phyloP scores from a whole-genome alignment of 2,113 vertebrate genomes.

The Macquaria australasica region DNA sequence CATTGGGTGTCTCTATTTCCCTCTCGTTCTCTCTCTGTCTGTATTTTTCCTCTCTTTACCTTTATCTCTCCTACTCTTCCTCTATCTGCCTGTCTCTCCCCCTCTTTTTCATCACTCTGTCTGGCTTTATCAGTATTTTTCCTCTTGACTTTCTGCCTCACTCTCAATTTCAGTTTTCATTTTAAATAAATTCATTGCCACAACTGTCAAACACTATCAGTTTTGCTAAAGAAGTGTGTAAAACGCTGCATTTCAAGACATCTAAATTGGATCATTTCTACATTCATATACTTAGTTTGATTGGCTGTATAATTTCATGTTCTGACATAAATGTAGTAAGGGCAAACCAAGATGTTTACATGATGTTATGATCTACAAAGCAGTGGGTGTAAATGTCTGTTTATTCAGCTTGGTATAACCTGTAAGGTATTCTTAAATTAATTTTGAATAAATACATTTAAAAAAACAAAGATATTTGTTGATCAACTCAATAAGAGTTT shows the following conservation, averaged over 20 bases:
- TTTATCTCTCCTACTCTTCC: neutral
- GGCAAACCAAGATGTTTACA: neutral
- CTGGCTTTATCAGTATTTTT: neutral
- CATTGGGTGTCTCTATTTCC: constrained; percentile 65
- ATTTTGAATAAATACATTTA: neutral
- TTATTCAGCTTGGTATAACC: neutral
- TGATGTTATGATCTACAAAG: neutral
- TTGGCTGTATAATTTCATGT: neutral
- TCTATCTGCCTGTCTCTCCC: neutral
- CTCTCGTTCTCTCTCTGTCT: constrained; percentile 5
- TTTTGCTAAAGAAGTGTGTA: neutral
- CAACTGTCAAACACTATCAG: neutral
- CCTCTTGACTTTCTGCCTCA: neutral
- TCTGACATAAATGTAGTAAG: neutral
- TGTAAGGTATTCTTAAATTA: neutral
- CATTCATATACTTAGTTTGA: neutral
- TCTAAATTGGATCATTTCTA: neutral
- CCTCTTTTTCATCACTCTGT: neutral
- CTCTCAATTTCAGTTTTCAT: constrained; percentile 16
- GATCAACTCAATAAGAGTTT: neutral
- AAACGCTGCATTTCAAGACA: neutral
- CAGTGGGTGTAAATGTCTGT: neutral
- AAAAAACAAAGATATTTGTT: neutral
- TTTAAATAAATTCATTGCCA: neutral
- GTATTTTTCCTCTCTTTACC: neutral